Evolutionary conservation across 2,113 vertebrate species (phyloP), one percentile per base, ranked within the genome.

Genomic region (Xiphophorus couchianus): DNA sequence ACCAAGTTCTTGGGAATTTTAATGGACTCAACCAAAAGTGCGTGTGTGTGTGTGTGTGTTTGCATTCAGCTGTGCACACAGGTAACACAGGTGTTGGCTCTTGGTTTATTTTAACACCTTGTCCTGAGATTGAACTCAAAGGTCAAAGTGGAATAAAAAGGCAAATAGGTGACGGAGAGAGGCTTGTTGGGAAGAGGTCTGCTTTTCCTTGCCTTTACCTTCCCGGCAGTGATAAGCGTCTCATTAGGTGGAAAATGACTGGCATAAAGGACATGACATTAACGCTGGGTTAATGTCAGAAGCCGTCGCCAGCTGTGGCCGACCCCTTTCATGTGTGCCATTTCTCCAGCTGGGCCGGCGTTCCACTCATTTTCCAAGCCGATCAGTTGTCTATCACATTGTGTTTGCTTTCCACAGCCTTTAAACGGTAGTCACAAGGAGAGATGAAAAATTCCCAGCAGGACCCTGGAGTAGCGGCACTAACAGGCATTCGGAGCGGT

Each of bases 261-360:
- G 66, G 74, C 71, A 75, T 84, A 87, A 90, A 91, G 84, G 90
- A 91, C 77, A 6, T 89, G 88, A 87, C 90, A 90, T 93, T 91
- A 91, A 81, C 66, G 17, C 77, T 14, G 73, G 76, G 86, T 81
- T 82, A 92, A 92, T 90, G 89, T 91, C 91, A 91, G 83, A 63
- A 68, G 74, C 75, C n/a, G 30, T 84, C 58, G 15, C 87, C 84
- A 87, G 84, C 88, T 91, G 89, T 9, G 85, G 72, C 13, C 66
- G 28, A 58, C 7, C 13, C 48, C 80, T 90, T 90, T 93, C 70
- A 90, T 90, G 77, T 85, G 13, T 84, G 89, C 90, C 79, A 76
- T 89, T 90, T 86, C 73, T 84, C 83, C 89, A 85, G 80, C 89
- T 85, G 86, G 42, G 84, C 69, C 68, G 54, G 77, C 80, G 63